Base-by-base conservation (phyloP, 2,113 vertebrate species). In the Heterocephalus glaber region DNA sequence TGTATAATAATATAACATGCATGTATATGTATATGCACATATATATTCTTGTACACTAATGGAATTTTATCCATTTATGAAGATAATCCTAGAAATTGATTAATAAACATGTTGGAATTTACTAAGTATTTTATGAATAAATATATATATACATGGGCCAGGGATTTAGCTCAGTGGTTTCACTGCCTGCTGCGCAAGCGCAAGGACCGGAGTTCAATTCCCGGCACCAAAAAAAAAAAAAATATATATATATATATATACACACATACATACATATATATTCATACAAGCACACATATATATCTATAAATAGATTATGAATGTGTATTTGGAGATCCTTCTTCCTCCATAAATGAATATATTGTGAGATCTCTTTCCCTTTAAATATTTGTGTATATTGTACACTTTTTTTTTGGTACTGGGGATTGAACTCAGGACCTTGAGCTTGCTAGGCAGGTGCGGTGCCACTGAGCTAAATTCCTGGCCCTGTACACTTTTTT, bases 31-130 rank as follows among this genome's bases (percentile, higher is more conserved):
- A 16, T 13, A 66, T 47, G 81, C 4, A 14, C 8, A 81, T 30
- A 49, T 92, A 47, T 82, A 38, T 70, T 54, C 84, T 52, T 56
- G 79, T 60, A 5, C n/a, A 72, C n/a, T 33, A 49, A 16, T 52
- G 61, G 24, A 91, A 95, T 95, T 85, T 90, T 93, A 90, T 5
- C 12, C 8, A 82, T 58, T 96, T 94, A 90, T 94, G 54, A 94
- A 88, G 56, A 54, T 94, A 41, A 49, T 3, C n/a, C 81, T 72
- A 58, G 35, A 85, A 90, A 84, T 65, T 68, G 66, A 95, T 58
- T 89, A 93, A 74, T 58, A 72, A 93, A 47, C 10, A 66, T 79
- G 30, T 70, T 82, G 13, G 38, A 52, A 56, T 28, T 76, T 58
- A 63, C 16, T 85, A 49, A 61, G 60, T 22, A 49, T 77, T 82